These are phyloP conservation scores for Narcine bancroftii DNA, from an alignment of 2,113 vertebrate species.

Conservation along the genomic window DNA sequence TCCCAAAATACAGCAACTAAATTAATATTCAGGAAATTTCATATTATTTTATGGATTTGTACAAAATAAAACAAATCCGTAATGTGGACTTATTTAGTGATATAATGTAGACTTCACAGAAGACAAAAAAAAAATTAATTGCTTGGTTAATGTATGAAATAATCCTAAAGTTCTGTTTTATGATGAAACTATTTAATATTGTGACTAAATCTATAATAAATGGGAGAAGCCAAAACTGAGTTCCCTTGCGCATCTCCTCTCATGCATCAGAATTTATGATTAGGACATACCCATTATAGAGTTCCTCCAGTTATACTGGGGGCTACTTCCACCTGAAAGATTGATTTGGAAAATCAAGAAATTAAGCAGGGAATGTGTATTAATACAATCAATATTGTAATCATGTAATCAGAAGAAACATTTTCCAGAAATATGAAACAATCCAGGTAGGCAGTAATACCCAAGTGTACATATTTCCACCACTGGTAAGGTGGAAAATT, in stretches of 20 bases:
- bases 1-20: background rate
- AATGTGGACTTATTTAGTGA: background rate
- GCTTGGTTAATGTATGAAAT: background rate
- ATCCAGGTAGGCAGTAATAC: background rate
- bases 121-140: background rate
- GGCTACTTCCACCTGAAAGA: background rate
- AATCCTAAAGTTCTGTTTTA: background rate
- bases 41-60: background rate
- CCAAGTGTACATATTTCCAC: background rate
- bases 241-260: no score
- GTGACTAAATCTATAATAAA: background rate
- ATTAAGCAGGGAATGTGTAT: background rate
- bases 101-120: background rate
- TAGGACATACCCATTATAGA: background rate
- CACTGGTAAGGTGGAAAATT: background rate
- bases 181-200: background rate
- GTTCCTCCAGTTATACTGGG: background rate
- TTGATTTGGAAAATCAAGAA: background rate
- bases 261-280: background rate
- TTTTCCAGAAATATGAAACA: slow-evolving; percentile 1
- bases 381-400: background rate
- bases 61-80: background rate
- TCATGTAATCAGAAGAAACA: background rate
- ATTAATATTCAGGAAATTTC: background rate
- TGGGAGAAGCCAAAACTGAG: background rate